Evolutionary conservation across 1,140 invertebrate species (phyloP).

Genomic region (Dendrolimus kikuchii): DNA sequence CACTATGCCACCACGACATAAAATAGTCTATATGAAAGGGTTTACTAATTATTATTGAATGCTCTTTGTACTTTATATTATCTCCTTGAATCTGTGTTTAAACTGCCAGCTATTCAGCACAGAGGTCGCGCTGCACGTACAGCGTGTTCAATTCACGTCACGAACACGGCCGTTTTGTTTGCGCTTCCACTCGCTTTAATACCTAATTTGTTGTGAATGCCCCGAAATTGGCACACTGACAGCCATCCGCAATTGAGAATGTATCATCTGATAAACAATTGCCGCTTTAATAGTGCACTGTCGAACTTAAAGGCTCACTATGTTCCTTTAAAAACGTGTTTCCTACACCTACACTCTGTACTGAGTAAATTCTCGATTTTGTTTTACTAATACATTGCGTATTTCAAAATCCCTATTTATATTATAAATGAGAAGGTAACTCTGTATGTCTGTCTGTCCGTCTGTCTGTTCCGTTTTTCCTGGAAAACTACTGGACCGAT

Average conservation of each 20-base stretch:
- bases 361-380: no score
- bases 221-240: slow-evolving; percentile 65
- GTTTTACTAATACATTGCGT: no score
- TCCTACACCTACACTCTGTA: no score
- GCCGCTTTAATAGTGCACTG: slow-evolving; percentile 1
- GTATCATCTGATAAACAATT: slow-evolving; percentile 36
- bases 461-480: no score
- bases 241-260: slow-evolving; percentile 58
- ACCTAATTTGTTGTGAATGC: slow-evolving; percentile 69
- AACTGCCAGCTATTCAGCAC: slow-evolving; percentile 9
- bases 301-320: no score
- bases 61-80: slow-evolving; percentile 1
- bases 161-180: slow-evolving; percentile 67
- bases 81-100: background rate
- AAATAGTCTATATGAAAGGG: background rate
- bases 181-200: slow-evolving; percentile 65
- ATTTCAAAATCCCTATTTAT: no score
- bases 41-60: slow-evolving; percentile 2
- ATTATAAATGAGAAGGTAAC: no score
- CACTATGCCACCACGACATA: no score
- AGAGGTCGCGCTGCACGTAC: slow-evolving; percentile 29
- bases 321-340: no score
- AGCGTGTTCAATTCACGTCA: slow-evolving; percentile 54
- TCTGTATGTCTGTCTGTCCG: no score
- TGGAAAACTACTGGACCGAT: no score